Percentiles rank a stretch among this genome's conserved stretches.
These are phyloP conservation scores for Esox niger DNA, from an alignment of 2,113 vertebrate species.

Conservation along the genomic window DNA sequence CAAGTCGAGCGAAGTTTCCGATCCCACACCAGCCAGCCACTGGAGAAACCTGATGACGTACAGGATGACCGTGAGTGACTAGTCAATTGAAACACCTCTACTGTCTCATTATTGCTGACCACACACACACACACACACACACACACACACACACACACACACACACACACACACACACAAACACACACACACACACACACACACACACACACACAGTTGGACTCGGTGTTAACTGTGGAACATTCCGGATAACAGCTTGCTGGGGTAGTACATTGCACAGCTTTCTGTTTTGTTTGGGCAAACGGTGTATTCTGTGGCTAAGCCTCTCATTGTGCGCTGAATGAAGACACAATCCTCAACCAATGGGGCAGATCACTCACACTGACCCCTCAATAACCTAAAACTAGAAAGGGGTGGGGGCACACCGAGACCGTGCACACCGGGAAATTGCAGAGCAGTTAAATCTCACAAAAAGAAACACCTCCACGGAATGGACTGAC, in stretches of 20 bases:
- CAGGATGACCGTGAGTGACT: too few species aligned
- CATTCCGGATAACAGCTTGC: conserved; percentile 31
- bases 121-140: conserved; percentile 49
- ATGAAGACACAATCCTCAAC: conserved; percentile 55
- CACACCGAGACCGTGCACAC: background rate
- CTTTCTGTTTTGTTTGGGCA: conserved; percentile 56
- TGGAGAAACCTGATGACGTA: too few species aligned
- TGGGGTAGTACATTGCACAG: conserved; percentile 33
- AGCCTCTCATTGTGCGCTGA: conserved; percentile 60
- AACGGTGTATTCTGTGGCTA: conserved; percentile 45
- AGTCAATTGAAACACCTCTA: too few species aligned
- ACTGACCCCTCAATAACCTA: conserved; percentile 53
- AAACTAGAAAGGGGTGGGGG: background rate
- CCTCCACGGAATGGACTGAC: too few species aligned
- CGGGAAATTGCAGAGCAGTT: background rate
- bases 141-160: conserved; percentile 48
- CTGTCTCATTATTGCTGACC: too few species aligned
- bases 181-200: conserved; percentile 5
- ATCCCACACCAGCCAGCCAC: too few species aligned
- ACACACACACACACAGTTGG: conserved; percentile 40
- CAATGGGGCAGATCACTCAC: conserved; percentile 58
- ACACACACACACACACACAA: too few species aligned
- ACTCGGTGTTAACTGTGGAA: conserved; percentile 47
- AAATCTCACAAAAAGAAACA: too few species aligned
- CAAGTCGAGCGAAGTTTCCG: too few species aligned